Base-by-base conservation (phyloP, 2,113 vertebrate species). In the Craseonycteris thonglongyai region DNA sequence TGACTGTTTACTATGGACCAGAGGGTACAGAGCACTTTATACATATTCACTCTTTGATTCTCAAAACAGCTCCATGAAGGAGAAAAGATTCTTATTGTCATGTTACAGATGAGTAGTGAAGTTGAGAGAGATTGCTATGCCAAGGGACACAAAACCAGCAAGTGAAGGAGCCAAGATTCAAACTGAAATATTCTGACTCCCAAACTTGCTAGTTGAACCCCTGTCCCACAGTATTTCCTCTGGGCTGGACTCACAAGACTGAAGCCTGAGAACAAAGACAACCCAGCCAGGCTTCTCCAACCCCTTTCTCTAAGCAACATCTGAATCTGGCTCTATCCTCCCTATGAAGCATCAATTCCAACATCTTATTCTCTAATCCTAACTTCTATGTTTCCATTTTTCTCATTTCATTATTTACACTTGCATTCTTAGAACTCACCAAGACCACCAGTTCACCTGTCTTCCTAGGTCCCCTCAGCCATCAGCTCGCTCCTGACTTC, bases 171-270 rank as follows among this genome's bases (percentile, higher is more conserved):
- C 30, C 35, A 78, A 79, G 26, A 40, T 56, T 16, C 22, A 49
- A 78, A 86, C 59, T 3, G 4, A 79, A 19, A 19, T 56, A 24
- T 33, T 61, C 30, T 56, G 63, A 65, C 30, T 88, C 47, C 42
- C n/a, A 33, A 54, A 45, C 13, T 72, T 7, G 1, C 30, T 61
- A 51, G 74, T 12, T 80, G 47, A 49, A 69, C 1, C 28, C 35
- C 3, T 38, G 21, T 12, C 38, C 9, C 13, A 1, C 10, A 24
- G 6, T 15, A 30, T 4, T 16, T 4, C 5, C 10, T 51, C 14
- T 26, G 58, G 79, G 15, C 19, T 91, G 8, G 10, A 63, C 12
- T 56, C 68, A 59, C 33, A 54, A 85, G 19, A 49, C 33, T 51
- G 24, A 83, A 51, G 7, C 18, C 24, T 42, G 40, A 74, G 45